These are phyloP conservation scores for Unio pictorum DNA, from an alignment of 2,888 invertebrate genomes.

Conservation along the genomic window DNA sequence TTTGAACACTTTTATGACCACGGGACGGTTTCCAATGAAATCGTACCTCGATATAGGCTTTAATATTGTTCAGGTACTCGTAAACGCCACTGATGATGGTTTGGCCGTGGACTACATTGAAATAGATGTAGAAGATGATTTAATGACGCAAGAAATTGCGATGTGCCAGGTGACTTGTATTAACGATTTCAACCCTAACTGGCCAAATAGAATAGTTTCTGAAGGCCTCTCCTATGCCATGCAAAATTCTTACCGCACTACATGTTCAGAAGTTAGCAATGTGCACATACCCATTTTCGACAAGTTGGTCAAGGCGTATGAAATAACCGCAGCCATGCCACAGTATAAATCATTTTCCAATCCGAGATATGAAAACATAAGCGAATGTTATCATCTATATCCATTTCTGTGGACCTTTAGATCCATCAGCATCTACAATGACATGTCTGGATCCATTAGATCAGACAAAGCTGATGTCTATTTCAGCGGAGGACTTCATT, in stretches of 20 bases:
- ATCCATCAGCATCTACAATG: constrained; percentile 12
- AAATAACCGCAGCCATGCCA: constrained; percentile 44
- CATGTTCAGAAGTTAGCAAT: constrained; percentile 54
- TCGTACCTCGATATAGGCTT: constrained; percentile 31
- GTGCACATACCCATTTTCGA: constrained; percentile 50
- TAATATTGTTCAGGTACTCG: constrained; percentile 12
- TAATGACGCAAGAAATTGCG: constrained; percentile 38
- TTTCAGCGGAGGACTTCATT: constrained; percentile 13
- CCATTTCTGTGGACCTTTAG: constrained; percentile 42
- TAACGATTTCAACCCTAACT: constrained; percentile 20
- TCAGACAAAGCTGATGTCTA: constrained; percentile 21
- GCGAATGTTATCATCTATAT: constrained; percentile 42
- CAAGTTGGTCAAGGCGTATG: constrained; percentile 33
- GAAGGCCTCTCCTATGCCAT: constrained; percentile 28
- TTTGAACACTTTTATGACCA: constrained; percentile 34
- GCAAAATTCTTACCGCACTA: constrained; percentile 45
- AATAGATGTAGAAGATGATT: constrained; percentile 36
- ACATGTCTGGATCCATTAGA: background rate
- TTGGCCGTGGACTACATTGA: constrained; percentile 45
- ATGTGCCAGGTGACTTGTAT: constrained; percentile 41
- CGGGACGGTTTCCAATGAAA: constrained; percentile 27
- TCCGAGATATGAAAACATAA: constrained; percentile 35
- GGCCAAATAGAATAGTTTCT: constrained; percentile 15
- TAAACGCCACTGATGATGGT: constrained; percentile 29
- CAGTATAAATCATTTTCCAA: constrained; percentile 44